phyloP scores from a whole-genome alignment of 2,888 invertebrate species.

The Hoplodrina ambigua region DNA sequence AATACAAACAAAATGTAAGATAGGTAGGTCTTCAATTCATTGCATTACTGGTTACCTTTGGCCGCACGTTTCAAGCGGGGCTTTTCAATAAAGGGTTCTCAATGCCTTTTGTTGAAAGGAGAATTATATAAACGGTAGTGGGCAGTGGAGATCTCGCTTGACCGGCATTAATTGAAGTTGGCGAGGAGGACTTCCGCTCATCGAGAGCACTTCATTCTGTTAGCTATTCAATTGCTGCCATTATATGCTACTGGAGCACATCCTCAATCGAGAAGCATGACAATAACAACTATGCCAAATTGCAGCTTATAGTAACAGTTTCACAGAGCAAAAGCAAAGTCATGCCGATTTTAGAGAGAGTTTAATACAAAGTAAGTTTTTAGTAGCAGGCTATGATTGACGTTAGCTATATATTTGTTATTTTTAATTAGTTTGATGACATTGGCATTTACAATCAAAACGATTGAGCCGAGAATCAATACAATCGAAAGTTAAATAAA shows the following conservation, averaged over 20 bases:
- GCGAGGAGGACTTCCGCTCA: slow-evolving; percentile 2
- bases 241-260: slow-evolving; percentile 22
- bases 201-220: slow-evolving; percentile 17
- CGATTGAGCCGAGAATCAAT: no score
- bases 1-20: neutral
- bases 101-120: neutral
- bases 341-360: no score
- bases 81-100: slow-evolving; percentile 10
- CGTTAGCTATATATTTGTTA: no score
- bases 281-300: slow-evolving; percentile 6
- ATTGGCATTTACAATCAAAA: no score
- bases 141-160: slow-evolving; percentile 2
- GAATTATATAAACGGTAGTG: slow-evolving; percentile 6
- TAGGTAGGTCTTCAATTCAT: neutral
- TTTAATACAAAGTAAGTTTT: no score
- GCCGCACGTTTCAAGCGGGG: neutral
- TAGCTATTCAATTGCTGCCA: slow-evolving; percentile 23
- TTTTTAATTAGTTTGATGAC: no score
- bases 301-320: neutral
- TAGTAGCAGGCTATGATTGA: no score
- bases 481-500: no score
- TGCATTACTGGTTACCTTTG: neutral
- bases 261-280: neutral
- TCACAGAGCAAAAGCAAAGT: no score
- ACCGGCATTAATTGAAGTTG: slow-evolving; percentile 21